Conservation (phyloP, 2,113 vertebrate species). For the Oreochromis spilurus region DNA sequence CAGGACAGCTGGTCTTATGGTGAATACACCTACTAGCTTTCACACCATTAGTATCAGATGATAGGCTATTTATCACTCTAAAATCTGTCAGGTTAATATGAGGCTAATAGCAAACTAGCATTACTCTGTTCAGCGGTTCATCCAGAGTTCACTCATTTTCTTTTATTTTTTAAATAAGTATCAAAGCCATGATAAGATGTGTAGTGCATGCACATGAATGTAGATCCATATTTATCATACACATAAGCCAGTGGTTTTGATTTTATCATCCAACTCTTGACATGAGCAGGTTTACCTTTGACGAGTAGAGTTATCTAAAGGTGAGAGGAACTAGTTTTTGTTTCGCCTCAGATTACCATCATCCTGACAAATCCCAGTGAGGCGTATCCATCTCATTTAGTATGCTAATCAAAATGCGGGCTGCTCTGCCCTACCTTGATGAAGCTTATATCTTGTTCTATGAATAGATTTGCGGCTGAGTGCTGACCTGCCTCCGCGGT, state of each 20-base stretch:
- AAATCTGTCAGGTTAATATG: neutral
- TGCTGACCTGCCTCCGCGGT: conserved; percentile 5
- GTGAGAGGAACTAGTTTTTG: neutral
- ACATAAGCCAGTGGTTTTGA: neutral
- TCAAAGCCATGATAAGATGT: neutral
- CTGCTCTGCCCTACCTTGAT: conserved; percentile 14
- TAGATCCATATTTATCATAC: neutral
- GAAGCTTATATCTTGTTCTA: conserved; percentile 4
- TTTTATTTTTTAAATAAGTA: neutral
- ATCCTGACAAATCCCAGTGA: conserved; percentile 6
- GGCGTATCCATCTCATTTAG: conserved; percentile 22
- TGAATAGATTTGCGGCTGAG: conserved; percentile 21
- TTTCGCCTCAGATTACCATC: conserved; percentile 15
- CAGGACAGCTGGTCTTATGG: neutral
- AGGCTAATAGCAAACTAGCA: neutral
- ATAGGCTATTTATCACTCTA: neutral
- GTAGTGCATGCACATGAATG: neutral
- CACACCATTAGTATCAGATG: neutral
- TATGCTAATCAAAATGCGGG: conserved; percentile 32
- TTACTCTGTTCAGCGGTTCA: neutral
- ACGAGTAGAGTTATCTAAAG: neutral
- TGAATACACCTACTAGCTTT: neutral
- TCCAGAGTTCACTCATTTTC: neutral
- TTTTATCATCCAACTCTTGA: neutral
- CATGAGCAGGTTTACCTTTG: neutral